A percentile compares a stretch with the other conserved stretches of the same genome.
Conservation (phyloP, 2,797 vertebrate species). For the Diplodus sargus region DNA sequence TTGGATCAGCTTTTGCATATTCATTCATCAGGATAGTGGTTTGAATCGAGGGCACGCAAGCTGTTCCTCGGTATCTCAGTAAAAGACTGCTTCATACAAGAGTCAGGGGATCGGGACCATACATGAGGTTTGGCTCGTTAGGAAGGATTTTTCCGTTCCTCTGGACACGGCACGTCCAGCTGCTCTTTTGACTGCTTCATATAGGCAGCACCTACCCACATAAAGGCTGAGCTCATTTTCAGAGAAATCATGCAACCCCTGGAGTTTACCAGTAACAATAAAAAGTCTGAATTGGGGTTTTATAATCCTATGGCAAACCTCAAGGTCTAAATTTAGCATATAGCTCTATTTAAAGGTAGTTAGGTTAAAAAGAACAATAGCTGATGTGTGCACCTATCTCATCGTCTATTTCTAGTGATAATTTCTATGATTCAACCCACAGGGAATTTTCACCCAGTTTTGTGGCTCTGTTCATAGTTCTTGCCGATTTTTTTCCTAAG, state of each 20-base stretch:
- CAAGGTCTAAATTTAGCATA: conserved; percentile 49
- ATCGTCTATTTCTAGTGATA: background rate
- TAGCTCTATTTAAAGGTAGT: conserved; percentile 44
- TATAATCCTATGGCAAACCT: conserved; percentile 34
- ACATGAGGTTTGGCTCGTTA: conserved; percentile 59
- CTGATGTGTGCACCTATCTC: conserved; percentile 4
- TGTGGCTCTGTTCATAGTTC: no score
- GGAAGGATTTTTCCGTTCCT: conserved; percentile 53
- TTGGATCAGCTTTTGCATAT: conserved; percentile 33
- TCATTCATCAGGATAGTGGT: conserved; percentile 54
- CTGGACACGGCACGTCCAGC: conserved; percentile 46
- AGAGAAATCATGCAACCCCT: conserved; percentile 34
- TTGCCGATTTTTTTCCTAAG: background rate
- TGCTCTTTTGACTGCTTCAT: conserved; percentile 47
- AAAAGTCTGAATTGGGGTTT: conserved; percentile 56
- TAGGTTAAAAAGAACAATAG: conserved; percentile 41
- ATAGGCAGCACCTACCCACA: conserved; percentile 50
- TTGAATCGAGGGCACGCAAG: conserved; percentile 10
- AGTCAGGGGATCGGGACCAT: conserved; percentile 31
- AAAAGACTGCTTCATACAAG: conserved; percentile 20
- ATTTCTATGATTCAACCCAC: background rate
- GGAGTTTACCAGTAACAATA: conserved; percentile 53
- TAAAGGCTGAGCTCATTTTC: conserved; percentile 54
- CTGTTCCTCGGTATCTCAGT: conserved; percentile 30
- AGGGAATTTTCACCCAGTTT: background rate